Percentiles rank a stretch among this genome's conserved stretches.
phyloP scores from a whole-genome alignment of 1,140 invertebrate genomes.

The Glossosoma conforme region DNA sequence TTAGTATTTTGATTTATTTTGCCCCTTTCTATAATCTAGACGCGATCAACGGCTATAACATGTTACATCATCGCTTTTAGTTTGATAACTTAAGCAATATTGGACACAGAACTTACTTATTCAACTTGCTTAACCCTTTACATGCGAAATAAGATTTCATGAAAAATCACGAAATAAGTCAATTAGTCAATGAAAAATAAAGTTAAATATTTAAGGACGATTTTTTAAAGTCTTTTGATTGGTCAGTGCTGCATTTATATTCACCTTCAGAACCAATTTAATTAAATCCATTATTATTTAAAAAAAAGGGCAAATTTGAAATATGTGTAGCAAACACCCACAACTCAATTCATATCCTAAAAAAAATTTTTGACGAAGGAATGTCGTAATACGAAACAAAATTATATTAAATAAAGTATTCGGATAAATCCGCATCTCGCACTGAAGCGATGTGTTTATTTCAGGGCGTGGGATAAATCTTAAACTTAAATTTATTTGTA shows the following conservation, averaged over 20 bases:
- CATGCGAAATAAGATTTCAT: too few species aligned
- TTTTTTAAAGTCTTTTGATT: too few species aligned
- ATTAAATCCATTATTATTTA: too few species aligned
- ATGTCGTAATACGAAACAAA: too few species aligned
- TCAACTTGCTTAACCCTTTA: background rate
- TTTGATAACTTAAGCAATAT: background rate
- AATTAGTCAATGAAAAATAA: too few species aligned
- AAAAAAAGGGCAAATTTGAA: too few species aligned
- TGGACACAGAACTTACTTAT: background rate
- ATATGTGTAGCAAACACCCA: too few species aligned
- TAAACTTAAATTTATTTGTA: background rate
- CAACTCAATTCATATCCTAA: background rate
- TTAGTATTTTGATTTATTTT: conserved; percentile 8
- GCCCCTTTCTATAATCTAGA: background rate
- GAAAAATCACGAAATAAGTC: too few species aligned
- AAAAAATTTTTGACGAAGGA: background rate
- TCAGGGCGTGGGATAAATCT: background rate
- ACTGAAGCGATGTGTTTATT: background rate
- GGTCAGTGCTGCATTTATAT: too few species aligned
- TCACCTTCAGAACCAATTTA: too few species aligned
- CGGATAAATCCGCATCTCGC: background rate
- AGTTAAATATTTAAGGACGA: too few species aligned
- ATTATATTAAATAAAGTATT: too few species aligned
- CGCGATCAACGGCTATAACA: background rate
- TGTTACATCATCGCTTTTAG: background rate